Percentiles rank a stretch among this genome's conserved stretches.
These are phyloP conservation scores for Tortricodes alternella DNA, from an alignment of 2,888 invertebrate genomes.

Conservation along the genomic window DNA sequence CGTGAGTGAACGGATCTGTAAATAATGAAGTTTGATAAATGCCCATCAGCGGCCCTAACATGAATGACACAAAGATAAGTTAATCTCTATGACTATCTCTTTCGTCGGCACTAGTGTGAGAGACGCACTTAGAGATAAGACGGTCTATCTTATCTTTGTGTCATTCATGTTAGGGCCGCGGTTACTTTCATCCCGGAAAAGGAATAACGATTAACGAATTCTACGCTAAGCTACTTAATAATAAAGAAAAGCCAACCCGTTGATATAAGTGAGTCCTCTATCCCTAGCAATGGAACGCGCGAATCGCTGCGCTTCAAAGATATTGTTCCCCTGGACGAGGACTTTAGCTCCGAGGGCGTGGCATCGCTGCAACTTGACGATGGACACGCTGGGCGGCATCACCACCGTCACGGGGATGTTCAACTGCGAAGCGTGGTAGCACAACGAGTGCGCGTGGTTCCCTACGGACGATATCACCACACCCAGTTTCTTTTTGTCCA, in stretches of 20 bases:
- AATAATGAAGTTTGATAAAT: no score
- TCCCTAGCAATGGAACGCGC: slow-evolving; percentile 84
- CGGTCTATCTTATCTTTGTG: no score
- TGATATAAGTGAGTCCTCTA: slow-evolving; percentile 84
- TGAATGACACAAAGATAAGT: no score
- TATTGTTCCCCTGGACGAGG: slow-evolving; percentile 83
- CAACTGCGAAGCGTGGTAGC: slow-evolving; percentile 84
- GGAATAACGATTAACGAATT: no score
- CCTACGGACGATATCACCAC: slow-evolving; percentile 87
- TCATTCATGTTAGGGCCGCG: no score
- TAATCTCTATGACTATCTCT: no score
- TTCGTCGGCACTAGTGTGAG: no score
- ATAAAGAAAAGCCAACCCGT: slow-evolving; percentile 75
- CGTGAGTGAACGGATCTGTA: no score
- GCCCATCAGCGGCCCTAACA: no score
- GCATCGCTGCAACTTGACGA: slow-evolving; percentile 86
- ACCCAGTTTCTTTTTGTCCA: slow-evolving; percentile 83
- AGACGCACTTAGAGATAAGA: no score
- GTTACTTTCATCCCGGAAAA: no score
- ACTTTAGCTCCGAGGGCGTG: slow-evolving; percentile 85
- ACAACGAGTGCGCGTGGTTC: slow-evolving; percentile 86
- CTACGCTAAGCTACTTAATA: not conserved
- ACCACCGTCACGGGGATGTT: slow-evolving; percentile 85
- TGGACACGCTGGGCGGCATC: slow-evolving; percentile 85
- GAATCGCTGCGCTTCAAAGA: slow-evolving; percentile 83